Evolutionary conservation across 2,888 invertebrate species (phyloP).

Genomic region (Ditylenchus weischeri): DNA sequence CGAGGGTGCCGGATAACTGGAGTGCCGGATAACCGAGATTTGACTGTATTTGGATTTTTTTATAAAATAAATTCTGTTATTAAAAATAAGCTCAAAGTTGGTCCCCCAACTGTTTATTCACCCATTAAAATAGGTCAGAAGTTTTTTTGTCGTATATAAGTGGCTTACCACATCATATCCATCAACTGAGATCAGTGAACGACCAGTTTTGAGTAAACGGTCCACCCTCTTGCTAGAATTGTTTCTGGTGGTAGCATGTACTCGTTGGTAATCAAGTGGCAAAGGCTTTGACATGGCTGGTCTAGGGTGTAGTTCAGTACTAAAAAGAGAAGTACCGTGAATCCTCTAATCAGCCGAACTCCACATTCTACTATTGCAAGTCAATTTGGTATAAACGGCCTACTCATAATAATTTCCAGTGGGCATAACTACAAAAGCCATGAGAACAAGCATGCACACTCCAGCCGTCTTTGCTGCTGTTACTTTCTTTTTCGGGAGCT

Average conservation of each 20-base stretch:
- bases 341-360: background rate
- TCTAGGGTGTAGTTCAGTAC: background rate
- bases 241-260: too few species aligned
- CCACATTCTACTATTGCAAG: background rate
- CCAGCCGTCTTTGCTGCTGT: conserved; percentile 28
- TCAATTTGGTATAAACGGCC: conserved; percentile 3
- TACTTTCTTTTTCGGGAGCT: conserved; percentile 8
- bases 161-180: conserved; percentile 16
- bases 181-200: conserved; percentile 20
- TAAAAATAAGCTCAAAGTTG: too few species aligned
- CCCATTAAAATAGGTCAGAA: too few species aligned
- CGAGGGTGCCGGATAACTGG: too few species aligned
- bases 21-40: too few species aligned
- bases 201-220: background rate
- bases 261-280: conserved; percentile 2
- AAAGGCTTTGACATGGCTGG: conserved; percentile 5
- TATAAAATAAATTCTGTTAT: too few species aligned
- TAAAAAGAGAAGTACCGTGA: background rate
- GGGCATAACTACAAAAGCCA: conserved; percentile 34
- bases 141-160: too few species aligned
- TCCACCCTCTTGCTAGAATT: too few species aligned
- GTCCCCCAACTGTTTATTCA: too few species aligned
- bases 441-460: conserved; percentile 33
- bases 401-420: conserved; percentile 18
- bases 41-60: too few species aligned